A percentile compares a stretch with the other conserved stretches of the same genome.
Conservation (phyloP, 2,888 invertebrate genomes). For the Beris chalybata region DNA sequence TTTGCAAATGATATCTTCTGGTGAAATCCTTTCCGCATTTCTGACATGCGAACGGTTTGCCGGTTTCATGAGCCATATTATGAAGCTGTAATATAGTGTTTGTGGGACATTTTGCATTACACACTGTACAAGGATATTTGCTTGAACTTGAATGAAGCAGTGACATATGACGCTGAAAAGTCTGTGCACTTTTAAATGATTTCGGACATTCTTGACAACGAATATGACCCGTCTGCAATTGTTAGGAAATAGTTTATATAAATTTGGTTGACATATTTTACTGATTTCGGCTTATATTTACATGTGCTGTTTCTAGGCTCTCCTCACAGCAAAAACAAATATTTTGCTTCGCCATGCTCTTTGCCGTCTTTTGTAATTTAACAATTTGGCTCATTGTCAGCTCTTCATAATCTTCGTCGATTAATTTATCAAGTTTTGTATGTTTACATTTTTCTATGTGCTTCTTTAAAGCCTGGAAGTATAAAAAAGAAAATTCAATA, state of each 20-base stretch:
- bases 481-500: not conserved
- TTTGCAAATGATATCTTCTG: slow-evolving; percentile 72
- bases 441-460: slow-evolving; percentile 52
- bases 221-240: slow-evolving; percentile 52
- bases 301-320: slow-evolving; percentile 54
- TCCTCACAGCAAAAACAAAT: slow-evolving; percentile 55
- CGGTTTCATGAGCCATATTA: slow-evolving; percentile 63
- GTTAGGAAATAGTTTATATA: slow-evolving; percentile 9
- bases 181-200: slow-evolving; percentile 69
- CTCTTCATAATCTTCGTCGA: slow-evolving; percentile 18
- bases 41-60: slow-evolving; percentile 66
- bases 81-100: slow-evolving; percentile 67
- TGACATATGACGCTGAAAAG: slow-evolving; percentile 66
- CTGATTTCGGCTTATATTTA: slow-evolving; percentile 39
- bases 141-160: slow-evolving; percentile 70
- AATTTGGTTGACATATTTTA: not conserved
- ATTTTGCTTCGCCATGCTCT: slow-evolving; percentile 51
- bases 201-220: slow-evolving; percentile 68
- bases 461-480: slow-evolving; percentile 47
- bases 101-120: slow-evolving; percentile 67
- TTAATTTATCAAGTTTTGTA: slow-evolving; percentile 30
- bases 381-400: slow-evolving; percentile 7
- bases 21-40: slow-evolving; percentile 73
- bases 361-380: not conserved
- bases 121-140: slow-evolving; percentile 66